Conservation (phyloP, 2,113 vertebrate genomes). For the Ochotona curzoniae region DNA sequence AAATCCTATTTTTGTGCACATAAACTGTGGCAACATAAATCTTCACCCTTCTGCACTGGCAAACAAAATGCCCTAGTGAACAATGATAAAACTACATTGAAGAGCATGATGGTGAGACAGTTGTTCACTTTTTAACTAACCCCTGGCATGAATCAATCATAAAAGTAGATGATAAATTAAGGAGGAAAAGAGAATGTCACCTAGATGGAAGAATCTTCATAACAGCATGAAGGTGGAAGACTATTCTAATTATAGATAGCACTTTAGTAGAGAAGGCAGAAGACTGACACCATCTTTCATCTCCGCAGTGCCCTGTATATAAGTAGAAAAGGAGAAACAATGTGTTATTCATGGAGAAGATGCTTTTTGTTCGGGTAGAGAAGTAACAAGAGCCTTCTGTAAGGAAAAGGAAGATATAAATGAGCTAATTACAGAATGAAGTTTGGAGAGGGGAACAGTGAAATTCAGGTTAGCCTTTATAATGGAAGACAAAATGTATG, state of each 20-base stretch:
- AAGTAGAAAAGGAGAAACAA: neutral
- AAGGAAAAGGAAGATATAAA: neutral
- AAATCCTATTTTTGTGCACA: neutral
- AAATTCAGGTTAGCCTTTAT: neutral
- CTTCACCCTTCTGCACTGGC: neutral
- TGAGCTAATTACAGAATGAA: neutral
- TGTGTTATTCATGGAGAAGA: neutral
- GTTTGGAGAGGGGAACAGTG: neutral
- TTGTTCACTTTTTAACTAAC: neutral
- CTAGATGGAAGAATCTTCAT: neutral
- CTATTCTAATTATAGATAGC: neutral
- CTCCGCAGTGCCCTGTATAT: neutral
- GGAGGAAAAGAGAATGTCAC: neutral
- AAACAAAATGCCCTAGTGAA: conserved; percentile 16
- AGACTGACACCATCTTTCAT: neutral
- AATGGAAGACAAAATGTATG: neutral
- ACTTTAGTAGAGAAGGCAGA: neutral
- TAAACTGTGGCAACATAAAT: neutral
- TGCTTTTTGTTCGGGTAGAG: neutral
- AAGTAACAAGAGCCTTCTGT: neutral
- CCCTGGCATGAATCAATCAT: neutral
- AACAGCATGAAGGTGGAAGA: neutral
- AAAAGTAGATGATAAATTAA: neutral
- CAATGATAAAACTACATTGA: neutral
- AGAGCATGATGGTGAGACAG: neutral